Evolutionary conservation across 2,797 vertebrate genomes (phyloP), one percentile per base, ranked within the genome.

Genomic region (Chelonia mydas): DNA sequence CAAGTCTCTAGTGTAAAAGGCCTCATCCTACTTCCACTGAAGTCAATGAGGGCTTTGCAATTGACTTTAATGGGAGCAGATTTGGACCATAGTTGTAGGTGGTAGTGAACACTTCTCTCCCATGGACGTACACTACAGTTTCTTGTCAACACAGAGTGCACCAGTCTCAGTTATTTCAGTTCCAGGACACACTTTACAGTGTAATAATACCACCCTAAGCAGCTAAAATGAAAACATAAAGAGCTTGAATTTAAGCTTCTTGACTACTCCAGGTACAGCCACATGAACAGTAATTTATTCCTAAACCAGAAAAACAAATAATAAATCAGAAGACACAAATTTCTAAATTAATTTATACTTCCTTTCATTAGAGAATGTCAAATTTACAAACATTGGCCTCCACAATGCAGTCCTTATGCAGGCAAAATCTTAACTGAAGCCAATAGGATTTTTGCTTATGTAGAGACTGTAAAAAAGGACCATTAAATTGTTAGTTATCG

Each of bases 161-260:
- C 33, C n/a, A 37, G 37, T 88, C 16, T 51, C 4, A 53, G n/a
- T 83, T 89, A 11, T 21, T 74, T 45, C 72, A 81, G n/a, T 81
- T 87, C 55, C 27, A 15, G 50, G 25, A 45, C 59, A 57, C 55
- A 77, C 84, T 88, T 27, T 59, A 86, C 81, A 91, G 49, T 86
- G 12, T 17, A 31, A 72, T 50, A 57, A 6, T 86, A 74, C 49
- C 83, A 57, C 15, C 25, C 1, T 23, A 10, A 57, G 27, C 25
- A 78, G 79, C 47, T 59, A 85, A 83, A 93, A 81, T 27, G 0
- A 77, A n/a, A 50, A 54, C 21, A 13, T 2, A 1, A 16, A 57
- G n/a, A 51, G 1, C 61, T 92, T 28, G 9, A 21, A 13, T 53
- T 68, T 53, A 57, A 74, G 53, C 59, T 8, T 53, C 33, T 33